Base-by-base conservation (phyloP, 2,797 vertebrate species). In the Otolemur crassicaudatus region DNA sequence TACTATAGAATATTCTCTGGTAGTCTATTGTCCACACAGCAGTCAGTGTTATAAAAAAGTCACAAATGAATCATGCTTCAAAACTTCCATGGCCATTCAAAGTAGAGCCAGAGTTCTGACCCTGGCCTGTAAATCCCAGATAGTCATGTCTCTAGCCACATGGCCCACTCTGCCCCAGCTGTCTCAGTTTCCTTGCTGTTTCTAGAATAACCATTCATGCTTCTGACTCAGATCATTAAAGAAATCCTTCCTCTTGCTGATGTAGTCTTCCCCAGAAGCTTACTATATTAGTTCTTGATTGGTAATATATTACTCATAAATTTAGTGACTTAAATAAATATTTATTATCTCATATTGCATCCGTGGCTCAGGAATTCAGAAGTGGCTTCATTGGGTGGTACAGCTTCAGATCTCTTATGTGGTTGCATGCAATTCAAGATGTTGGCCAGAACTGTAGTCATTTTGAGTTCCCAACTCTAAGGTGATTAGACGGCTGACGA, bases 391-490 rank as follows among this genome's bases (percentile, higher is more conserved):
- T 70, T 16, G 81, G 7, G 14, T 37, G 46, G 0, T 53, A 43
- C 34, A 46, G 53, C 34, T 65, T 84, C 19, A 56, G 16, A 53
- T 27, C 22, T 76, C 11, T 20, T 1, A 9, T 5, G 23, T 27
- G 72, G 14, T 46, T 91, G 5, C 22, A 79, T 91, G 5, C 22
- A 79, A 8, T 92, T 72, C 29, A 77, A 82, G 22, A 56, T 23
- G 1, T 7, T 40, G 2, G 22, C 3, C 29, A 16, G 22, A 0
- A 58, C 13, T 17, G 49, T 1, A 49, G 5, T 79, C 56, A 37
- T 37, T 12, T 37, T 5, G 69, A 9, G 3, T 5, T 25, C 49
- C 60, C 20, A 69, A 34, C 40, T 65, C 17, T 72, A 29, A 70
- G 25, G 29, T 29, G 16, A 25, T 70, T 37, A n/a, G 34, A 49